Evolutionary conservation across 2,797 vertebrate genomes (phyloP).

Genomic region (Acanthornis magna): DNA sequence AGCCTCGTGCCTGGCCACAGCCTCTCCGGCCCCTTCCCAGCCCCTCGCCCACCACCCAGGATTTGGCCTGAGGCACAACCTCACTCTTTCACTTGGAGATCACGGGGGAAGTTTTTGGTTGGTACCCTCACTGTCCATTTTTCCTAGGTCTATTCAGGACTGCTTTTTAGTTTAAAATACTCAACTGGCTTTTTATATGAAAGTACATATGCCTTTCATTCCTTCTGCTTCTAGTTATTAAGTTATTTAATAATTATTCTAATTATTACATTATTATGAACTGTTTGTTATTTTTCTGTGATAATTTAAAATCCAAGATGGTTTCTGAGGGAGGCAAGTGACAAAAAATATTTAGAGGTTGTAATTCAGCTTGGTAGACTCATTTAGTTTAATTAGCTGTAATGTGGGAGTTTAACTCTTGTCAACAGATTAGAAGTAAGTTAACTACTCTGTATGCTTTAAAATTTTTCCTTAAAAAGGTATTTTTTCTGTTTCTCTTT

Average conservation of each 20-base stretch:
- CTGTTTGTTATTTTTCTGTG: background rate
- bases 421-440: background rate
- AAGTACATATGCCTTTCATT: background rate
- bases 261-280: slow-evolving; percentile 15
- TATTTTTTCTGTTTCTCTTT: background rate
- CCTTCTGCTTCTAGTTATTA: slow-evolving; percentile 11
- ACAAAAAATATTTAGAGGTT: slow-evolving; percentile 32
- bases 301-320: slow-evolving; percentile 20
- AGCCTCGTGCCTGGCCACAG: fast-evolving
- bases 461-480: background rate
- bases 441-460: background rate
- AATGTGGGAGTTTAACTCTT: background rate
- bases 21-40: background rate
- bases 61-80: background rate
- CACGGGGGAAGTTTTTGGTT: background rate
- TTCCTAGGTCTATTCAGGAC: background rate
- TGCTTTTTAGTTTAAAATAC: background rate
- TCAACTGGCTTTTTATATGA: background rate
- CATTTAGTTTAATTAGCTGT: slow-evolving; percentile 41
- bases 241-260: background rate
- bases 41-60: fast-evolving
- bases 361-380: background rate
- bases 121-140: background rate
- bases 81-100: background rate
- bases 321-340: slow-evolving; percentile 27